These are phyloP conservation scores for Drosophila siamana DNA, from an alignment of 2,888 invertebrate species.

Conservation along the genomic window DNA sequence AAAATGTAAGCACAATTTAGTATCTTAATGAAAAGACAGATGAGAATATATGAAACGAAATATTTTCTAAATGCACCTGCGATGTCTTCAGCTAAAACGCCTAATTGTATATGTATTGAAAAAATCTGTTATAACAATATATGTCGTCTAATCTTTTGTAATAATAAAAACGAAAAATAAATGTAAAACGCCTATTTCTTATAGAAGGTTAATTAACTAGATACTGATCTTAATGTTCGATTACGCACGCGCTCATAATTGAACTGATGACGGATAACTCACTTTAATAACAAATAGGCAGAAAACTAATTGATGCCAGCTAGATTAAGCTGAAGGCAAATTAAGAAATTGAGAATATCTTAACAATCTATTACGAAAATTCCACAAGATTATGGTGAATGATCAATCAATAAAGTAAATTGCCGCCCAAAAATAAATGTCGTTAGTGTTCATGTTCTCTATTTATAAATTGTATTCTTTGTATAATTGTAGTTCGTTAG, in stretches of 20 bases:
- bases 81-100: conserved; percentile 53
- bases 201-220: neutral
- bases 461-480: conserved; percentile 79
- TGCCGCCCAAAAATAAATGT: conserved; percentile 5
- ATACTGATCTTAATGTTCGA: neutral
- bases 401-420: neutral
- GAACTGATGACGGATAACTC: neutral
- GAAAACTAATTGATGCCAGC: neutral
- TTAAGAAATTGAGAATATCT: neutral
- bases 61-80: conserved; percentile 48
- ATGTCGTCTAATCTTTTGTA: conserved; percentile 55
- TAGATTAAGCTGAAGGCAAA: neutral
- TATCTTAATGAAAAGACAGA: conserved; percentile 39
- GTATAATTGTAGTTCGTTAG: conserved; percentile 79
- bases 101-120: conserved; percentile 49
- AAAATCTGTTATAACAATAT: conserved; percentile 47
- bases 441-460: conserved; percentile 46
- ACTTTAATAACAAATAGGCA: neutral
- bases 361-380: neutral
- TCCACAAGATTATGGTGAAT: neutral
- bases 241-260: neutral
- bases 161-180: conserved; percentile 51
- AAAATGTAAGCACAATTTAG: conserved; percentile 25
- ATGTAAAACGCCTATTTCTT: conserved; percentile 18
- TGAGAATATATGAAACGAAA: conserved; percentile 11